Evolutionary conservation across 2,888 invertebrate species (phyloP).

Genomic region (Oscheius sp.): DNA sequence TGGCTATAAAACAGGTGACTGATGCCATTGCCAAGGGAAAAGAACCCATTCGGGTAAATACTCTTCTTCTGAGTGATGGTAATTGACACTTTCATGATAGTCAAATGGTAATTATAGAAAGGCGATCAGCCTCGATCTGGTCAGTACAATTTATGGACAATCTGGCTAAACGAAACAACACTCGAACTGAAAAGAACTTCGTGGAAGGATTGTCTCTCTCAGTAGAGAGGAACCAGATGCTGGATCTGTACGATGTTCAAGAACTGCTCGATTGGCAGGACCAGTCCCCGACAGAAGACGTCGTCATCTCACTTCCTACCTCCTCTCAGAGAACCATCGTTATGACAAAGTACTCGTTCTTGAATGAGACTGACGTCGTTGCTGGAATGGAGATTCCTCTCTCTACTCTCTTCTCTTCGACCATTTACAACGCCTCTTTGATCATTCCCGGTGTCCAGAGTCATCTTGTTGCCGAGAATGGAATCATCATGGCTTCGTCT

Average conservation of each 20-base stretch:
- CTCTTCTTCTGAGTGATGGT: conserved; percentile 34
- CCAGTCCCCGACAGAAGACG: conserved; percentile 3
- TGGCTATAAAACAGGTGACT: not conserved
- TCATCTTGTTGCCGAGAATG: conserved; percentile 21
- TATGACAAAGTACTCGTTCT: not conserved
- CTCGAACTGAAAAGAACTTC: conserved; percentile 8
- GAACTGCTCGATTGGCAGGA: conserved; percentile 13
- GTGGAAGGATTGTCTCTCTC: conserved; percentile 22
- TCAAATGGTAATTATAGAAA: not conserved
- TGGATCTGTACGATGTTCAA: conserved; percentile 28
- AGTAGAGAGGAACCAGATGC: conserved; percentile 14
- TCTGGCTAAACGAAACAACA: conserved; percentile 25
- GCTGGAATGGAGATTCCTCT: conserved; percentile 17
- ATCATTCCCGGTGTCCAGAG: conserved; percentile 4
- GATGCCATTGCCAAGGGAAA: not conserved
- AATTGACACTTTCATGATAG: not conserved
- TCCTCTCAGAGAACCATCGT: conserved; percentile 3
- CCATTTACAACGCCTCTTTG: conserved; percentile 7
- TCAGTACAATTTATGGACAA: conserved; percentile 31
- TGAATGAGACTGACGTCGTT: conserved; percentile 7
- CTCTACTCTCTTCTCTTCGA: not conserved
- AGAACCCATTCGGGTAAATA: conserved; percentile 25
- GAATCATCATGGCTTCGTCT: conserved; percentile 24
- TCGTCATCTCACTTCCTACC: conserved; percentile 11
- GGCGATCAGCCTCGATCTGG: conserved; percentile 20